Base-by-base conservation (phyloP, 2,113 vertebrate genomes). In the Cephalopholis sonnerati region DNA sequence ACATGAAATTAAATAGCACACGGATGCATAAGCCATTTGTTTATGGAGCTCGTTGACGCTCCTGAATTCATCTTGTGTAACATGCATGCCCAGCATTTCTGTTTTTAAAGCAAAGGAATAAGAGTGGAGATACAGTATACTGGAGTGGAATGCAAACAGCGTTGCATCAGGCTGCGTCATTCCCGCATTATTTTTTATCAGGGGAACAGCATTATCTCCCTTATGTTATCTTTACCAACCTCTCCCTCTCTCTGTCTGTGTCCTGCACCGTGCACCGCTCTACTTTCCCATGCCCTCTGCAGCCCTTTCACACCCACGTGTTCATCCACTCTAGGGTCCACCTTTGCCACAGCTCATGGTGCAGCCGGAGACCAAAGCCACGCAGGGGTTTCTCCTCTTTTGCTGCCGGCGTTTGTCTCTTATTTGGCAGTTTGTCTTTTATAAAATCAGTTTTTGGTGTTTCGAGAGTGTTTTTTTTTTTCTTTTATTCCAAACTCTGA, bases 271-370 rank as follows among this genome's bases (percentile, higher is more conserved):
- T 76, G 68, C 63, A 18, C 50, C 0, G 10, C 57, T 82, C 70
- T 75, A 67, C 53, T 91, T 88, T 84, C 86, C 50, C 82, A 82
- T 84, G 80, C 74, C 85, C 91, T 82, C 70, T 54, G 58, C 78
- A 82, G 62, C 84, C 71, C 73, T 79, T 79, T 90, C 87, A 87
- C 86, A 80, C 85, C 87, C 79, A 84, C 44, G 20, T 92, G 89
- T 87, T 70, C 88, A 69, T 84, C 77, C 77, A 77, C 87, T 64
- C 32, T 36, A 68, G 17, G 77, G 64, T 71, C 72, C 75, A 58
- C 78, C 77, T 77, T 86, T 57, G 68, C 39, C 66, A 51, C 77
- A 66, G 22, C 71, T 74, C 67, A 27, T 81, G 81, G 76, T 75
- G 1, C 29, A 72, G 70, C 24, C 9, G 64, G 74, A 85, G 62